Evolutionary conservation across 2,888 invertebrate genomes (phyloP).

Genomic region (Cyrtodaria siliqua): DNA sequence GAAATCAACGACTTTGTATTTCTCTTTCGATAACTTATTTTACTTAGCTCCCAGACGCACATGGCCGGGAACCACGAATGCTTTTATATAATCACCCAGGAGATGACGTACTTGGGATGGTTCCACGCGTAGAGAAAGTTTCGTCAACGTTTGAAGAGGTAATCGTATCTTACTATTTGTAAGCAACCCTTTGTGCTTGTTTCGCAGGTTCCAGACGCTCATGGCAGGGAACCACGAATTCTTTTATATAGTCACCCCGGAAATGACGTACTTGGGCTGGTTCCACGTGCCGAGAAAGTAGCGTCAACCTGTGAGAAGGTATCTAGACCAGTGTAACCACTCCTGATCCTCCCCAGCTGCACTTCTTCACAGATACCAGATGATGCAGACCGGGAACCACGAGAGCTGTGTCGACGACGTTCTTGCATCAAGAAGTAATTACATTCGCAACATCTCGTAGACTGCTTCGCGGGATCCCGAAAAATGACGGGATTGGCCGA

Average conservation of each 20-base stretch:
- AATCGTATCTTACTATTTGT: not conserved
- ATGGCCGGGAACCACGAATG: constrained; percentile 67
- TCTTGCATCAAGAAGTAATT: too few relatives aligned
- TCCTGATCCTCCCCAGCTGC: too few relatives aligned
- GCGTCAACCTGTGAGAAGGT: constrained; percentile 79
- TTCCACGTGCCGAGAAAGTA: constrained; percentile 78
- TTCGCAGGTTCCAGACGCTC: constrained; percentile 60
- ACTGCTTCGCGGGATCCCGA: too few relatives aligned
- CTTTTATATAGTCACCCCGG: constrained; percentile 81
- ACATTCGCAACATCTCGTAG: too few relatives aligned
- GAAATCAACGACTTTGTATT: too few relatives aligned
- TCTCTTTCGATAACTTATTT: too few relatives aligned
- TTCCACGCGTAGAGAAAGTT: constrained; percentile 79
- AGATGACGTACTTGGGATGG: constrained; percentile 80
- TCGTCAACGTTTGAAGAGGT: constrained; percentile 79
- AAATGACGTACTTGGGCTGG: constrained; percentile 80
- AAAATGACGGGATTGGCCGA: too few relatives aligned
- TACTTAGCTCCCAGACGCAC: constrained; percentile 59
- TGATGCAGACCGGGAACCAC: constrained; percentile 60
- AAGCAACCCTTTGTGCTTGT: too few relatives aligned
- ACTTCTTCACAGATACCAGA: constrained; percentile 58
- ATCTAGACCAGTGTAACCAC: not conserved
- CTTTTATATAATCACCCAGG: constrained; percentile 81
- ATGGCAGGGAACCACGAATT: constrained; percentile 66
- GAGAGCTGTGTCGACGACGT: constrained; percentile 74